Evolutionary conservation across 2,113 vertebrate genomes (phyloP).

Genomic region (Sturnus vulgaris): DNA sequence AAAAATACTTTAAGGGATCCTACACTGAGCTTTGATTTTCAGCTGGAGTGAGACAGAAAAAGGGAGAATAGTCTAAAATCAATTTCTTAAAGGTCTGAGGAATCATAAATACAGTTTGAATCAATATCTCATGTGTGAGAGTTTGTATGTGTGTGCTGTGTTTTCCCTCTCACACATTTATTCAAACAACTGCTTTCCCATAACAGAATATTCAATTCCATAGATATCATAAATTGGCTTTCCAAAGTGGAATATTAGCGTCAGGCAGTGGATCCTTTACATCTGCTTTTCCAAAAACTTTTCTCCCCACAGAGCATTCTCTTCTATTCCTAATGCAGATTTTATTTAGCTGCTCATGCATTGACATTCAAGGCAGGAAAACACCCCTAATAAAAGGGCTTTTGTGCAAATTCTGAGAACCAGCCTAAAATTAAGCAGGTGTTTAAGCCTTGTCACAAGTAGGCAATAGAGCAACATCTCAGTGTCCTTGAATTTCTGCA

Average conservation of each 20-base stretch:
- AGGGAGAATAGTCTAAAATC: conserved; percentile 59
- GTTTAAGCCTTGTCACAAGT: not conserved
- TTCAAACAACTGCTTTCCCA: conserved; percentile 64
- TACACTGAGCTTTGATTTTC: conserved; percentile 70
- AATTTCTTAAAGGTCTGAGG: conserved; percentile 55
- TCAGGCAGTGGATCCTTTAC: not conserved
- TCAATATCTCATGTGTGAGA: conserved; percentile 60
- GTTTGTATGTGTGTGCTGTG: not conserved
- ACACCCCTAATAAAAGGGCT: not conserved
- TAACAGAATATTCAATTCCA: conserved; percentile 46
- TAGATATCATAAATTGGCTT: conserved; percentile 56
- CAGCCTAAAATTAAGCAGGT: not conserved
- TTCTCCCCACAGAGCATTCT: not conserved
- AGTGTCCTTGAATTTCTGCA: not conserved
- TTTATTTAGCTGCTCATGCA: not conserved
- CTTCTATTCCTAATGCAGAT: not conserved
- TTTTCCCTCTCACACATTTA: not conserved
- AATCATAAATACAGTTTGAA: conserved; percentile 74
- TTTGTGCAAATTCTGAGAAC: not conserved
- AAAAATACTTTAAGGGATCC: conserved; percentile 51
- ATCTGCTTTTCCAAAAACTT: not conserved
- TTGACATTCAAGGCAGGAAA: not conserved
- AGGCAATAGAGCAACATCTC: not conserved
- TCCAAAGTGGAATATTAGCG: conserved; percentile 13
- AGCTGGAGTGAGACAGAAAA: conserved; percentile 43